Percentiles rank a stretch among this genome's conserved stretches.
These are phyloP conservation scores for Chaetops frenatus DNA, from an alignment of 2,113 vertebrate genomes.

Conservation along the genomic window DNA sequence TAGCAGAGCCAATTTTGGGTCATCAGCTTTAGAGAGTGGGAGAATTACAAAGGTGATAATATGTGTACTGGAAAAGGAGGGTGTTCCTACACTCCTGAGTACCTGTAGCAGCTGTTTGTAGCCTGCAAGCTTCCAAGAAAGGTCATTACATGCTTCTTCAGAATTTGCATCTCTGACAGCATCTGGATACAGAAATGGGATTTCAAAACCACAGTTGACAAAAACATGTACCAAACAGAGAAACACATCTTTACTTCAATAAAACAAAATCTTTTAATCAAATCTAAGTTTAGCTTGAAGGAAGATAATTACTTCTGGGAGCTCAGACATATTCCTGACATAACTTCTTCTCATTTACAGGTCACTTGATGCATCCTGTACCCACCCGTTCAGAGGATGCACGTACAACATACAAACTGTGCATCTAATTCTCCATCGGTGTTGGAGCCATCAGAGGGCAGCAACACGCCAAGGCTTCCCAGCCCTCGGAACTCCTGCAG, in stretches of 20 bases:
- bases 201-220: background rate
- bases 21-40: background rate
- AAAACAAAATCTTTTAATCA: background rate
- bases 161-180: background rate
- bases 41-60: background rate
- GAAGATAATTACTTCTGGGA: background rate
- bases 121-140: background rate
- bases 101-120: conserved; percentile 8
- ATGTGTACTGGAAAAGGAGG: background rate
- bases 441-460: conserved; percentile 6
- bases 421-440: background rate
- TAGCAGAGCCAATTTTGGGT: background rate
- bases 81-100: background rate
- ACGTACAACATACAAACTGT: background rate
- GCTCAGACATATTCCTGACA: background rate
- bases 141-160: background rate
- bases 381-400: background rate
- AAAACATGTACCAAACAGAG: background rate
- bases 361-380: background rate
- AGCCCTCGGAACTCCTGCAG: rapidly evolving
- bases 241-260: background rate
- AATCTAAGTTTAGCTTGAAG: background rate
- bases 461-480: background rate
- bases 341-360: background rate
- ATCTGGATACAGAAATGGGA: background rate